Evolutionary conservation across 2,113 vertebrate genomes (phyloP).

Genomic region (Lanius collurio): DNA sequence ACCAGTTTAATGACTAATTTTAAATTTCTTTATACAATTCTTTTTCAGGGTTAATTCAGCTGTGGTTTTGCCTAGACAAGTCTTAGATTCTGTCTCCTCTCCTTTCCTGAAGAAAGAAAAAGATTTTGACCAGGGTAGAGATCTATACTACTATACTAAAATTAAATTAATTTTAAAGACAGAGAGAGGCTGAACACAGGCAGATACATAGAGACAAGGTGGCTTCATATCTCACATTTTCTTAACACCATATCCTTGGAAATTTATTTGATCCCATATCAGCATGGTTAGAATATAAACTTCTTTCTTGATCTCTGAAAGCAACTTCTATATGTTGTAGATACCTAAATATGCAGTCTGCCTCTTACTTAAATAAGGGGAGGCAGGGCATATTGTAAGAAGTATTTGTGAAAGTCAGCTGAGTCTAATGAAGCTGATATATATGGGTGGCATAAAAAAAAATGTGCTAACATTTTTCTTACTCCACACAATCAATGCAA

Average conservation of each 20-base stretch:
- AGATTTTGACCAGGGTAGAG: background rate
- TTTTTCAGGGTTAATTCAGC: background rate
- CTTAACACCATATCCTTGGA: background rate
- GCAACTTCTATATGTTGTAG: background rate
- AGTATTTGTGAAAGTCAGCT: background rate
- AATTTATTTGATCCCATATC: background rate
- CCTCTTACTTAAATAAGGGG: background rate
- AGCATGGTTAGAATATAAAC: background rate
- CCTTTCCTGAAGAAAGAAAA: background rate
- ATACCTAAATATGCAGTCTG: accelerated
- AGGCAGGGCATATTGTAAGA: background rate
- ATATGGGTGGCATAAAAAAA: background rate
- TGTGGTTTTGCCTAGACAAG: background rate
- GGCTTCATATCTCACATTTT: background rate
- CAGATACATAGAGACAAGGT: background rate
- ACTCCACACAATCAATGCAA: background rate
- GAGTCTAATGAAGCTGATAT: background rate
- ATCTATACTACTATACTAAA: background rate
- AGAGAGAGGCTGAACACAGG: background rate
- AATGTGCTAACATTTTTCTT: background rate
- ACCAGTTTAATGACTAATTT: background rate
- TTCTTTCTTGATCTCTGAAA: background rate
- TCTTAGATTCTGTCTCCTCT: background rate
- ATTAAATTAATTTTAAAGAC: background rate
- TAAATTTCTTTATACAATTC: accelerated